These are phyloP conservation scores for Donacobius atricapilla DNA, from an alignment of 2,113 vertebrate species.

Conservation along the genomic window DNA sequence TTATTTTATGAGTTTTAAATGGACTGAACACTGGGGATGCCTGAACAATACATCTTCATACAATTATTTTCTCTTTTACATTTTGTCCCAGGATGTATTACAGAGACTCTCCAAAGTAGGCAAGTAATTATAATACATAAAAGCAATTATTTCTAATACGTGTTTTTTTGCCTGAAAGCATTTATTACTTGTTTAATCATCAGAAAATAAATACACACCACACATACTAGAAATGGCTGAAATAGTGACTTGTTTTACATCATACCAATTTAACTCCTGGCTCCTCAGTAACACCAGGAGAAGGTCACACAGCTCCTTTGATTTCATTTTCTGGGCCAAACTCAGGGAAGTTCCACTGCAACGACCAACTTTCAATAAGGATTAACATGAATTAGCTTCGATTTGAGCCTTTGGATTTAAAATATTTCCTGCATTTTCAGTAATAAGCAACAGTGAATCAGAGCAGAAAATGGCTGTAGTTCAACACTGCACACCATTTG, in stretches of 20 bases:
- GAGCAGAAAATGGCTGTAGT: background rate
- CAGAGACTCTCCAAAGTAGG: background rate
- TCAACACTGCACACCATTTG: background rate
- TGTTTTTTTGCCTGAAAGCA: background rate
- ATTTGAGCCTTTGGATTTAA: background rate
- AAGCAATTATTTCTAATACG: background rate
- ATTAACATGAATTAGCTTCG: background rate
- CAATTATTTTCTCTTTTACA: background rate
- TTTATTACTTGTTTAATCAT: background rate
- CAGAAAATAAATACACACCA: background rate
- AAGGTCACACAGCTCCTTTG: background rate
- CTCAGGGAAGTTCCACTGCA: background rate
- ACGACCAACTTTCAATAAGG: background rate
- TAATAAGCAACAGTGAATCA: background rate
- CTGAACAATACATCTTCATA: background rate
- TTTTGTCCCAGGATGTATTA: background rate
- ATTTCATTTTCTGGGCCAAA: background rate
- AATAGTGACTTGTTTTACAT: background rate
- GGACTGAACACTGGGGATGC: background rate
- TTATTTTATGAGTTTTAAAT: conserved; percentile 13
- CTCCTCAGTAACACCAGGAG: background rate
- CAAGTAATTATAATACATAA: background rate
- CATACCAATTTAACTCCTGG: background rate
- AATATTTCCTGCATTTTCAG: background rate
- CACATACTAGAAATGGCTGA: background rate